Conservation (phyloP, 2,113 vertebrate genomes). For the Alethe diademata region DNA sequence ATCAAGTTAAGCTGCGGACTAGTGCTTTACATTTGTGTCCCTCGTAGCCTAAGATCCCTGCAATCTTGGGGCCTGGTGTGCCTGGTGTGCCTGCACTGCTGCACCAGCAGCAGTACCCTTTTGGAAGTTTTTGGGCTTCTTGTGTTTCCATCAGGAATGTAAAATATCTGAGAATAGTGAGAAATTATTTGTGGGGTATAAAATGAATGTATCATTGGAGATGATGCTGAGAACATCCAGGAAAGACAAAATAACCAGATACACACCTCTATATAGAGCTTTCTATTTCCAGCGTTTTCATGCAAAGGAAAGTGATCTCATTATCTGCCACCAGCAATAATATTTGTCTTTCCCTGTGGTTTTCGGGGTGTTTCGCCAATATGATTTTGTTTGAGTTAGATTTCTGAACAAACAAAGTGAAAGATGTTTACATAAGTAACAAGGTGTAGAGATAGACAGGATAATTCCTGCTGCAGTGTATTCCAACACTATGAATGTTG, state of each 20-base stretch:
- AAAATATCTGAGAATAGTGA: neutral
- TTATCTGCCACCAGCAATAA: neutral
- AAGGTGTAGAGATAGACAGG: conserved; percentile 16
- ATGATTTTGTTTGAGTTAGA: conserved; percentile 52
- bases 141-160: neutral
- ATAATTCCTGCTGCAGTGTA: neutral
- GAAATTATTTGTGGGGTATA: neutral
- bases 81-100: neutral
- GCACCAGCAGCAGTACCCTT: neutral
- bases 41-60: neutral
- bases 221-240: neutral
- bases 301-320: conserved; percentile 5
- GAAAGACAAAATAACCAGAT: neutral
- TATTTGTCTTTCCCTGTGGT: conserved; percentile 40
- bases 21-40: neutral
- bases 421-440: conserved; percentile 26
- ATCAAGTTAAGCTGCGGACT: neutral
- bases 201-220: neutral
- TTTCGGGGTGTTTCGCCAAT: neutral
- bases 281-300: neutral
- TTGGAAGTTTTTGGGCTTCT: neutral
- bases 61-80: neutral
- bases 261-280: neutral
- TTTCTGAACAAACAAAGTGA: conserved; percentile 50
- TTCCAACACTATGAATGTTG: neutral